These are phyloP conservation scores for Xiphias gladius DNA, from an alignment of 2,113 vertebrate genomes.

Conservation along the genomic window DNA sequence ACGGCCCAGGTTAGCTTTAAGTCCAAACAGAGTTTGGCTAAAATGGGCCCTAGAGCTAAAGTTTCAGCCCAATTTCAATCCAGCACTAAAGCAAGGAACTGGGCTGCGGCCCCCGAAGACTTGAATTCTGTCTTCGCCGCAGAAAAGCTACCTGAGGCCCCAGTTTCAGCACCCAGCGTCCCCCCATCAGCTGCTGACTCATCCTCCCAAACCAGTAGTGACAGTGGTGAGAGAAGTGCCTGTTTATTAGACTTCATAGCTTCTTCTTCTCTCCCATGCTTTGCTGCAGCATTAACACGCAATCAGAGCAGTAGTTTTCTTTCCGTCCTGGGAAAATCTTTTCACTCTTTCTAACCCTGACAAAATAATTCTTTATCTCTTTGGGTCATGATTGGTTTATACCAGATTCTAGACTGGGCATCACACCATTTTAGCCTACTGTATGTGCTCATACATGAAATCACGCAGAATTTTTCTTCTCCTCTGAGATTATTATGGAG, in stretches of 20 bases:
- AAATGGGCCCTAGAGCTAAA: conserved; percentile 80
- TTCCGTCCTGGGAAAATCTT: conserved; percentile 36
- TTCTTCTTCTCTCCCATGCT: conserved; percentile 51
- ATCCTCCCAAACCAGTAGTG: conserved; percentile 81
- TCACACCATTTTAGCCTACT: background rate
- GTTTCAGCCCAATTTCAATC: conserved; percentile 86
- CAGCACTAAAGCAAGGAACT: conserved; percentile 85
- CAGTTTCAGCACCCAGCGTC: conserved; percentile 63
- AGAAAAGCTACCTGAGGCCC: conserved; percentile 75
- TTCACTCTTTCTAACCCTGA: conserved; percentile 48
- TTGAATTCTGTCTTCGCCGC: conserved; percentile 84
- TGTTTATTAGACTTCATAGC: conserved; percentile 57
- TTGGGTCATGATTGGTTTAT: conserved; percentile 36
- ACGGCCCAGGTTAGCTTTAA: conserved; percentile 89
- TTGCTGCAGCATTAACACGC: conserved; percentile 56
- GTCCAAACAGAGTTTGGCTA: conserved; percentile 80
- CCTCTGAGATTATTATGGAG: conserved; percentile 3
- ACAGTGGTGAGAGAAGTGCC: conserved; percentile 90
- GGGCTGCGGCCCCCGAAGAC: conserved; percentile 84
- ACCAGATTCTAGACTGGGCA: conserved; percentile 12
- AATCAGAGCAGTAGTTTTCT: conserved; percentile 35
- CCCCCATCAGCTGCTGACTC: conserved; percentile 80
- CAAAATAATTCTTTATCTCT: conserved; percentile 23
- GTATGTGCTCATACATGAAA: conserved; percentile 20
- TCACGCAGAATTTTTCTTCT: conserved; percentile 35